Evolutionary conservation across 1,140 invertebrate genomes (phyloP), one percentile per base, ranked within the genome.

Genomic region (Saxidomus purpurata): DNA sequence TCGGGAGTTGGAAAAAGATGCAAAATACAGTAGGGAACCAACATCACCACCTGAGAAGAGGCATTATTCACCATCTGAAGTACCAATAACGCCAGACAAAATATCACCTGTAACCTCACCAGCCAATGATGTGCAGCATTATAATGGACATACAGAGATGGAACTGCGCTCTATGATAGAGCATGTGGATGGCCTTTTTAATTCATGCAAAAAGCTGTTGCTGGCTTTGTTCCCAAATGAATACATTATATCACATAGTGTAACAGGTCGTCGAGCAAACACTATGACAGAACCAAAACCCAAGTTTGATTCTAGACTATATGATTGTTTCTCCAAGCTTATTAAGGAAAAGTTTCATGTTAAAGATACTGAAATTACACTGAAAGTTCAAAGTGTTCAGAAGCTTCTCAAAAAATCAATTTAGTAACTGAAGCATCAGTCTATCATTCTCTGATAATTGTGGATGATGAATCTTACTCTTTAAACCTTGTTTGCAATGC

Each of bases 151-250:
- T 79, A 79, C 76, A 79, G 76, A 79, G 76, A 49, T 79, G 36
- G 76, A 79, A 79, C 47, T 79, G 76, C 36, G 76, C 76, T 47
- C 76, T 79, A 79, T 79, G 76, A 79, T 79, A 79, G 76, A 79
- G 76, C 76, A 79, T 79, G 76, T 79, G 76, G 76, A 79, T 79
- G 76, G 40, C 40, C 71, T 79, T 79, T 79, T 74, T 74, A 74
- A 74, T 74, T 74, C 69, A 74, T 74, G 69, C 69, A 74, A 74
- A 74, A 74, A 74, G 69, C 69, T 74, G 69, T 74, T 74, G 76
- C 47, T 79, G 76, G 76, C 76, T 79, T 79, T 79, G 76, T 79
- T 79, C 76, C 76, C 36, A 79, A 79, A 79, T 79, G 76, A 79
- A 79, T 79, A 79, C 76, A 79, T 79, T 79, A 79, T 49, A 79